Base-by-base conservation (phyloP, 2,113 vertebrate species). In the Albula glossodonta region DNA sequence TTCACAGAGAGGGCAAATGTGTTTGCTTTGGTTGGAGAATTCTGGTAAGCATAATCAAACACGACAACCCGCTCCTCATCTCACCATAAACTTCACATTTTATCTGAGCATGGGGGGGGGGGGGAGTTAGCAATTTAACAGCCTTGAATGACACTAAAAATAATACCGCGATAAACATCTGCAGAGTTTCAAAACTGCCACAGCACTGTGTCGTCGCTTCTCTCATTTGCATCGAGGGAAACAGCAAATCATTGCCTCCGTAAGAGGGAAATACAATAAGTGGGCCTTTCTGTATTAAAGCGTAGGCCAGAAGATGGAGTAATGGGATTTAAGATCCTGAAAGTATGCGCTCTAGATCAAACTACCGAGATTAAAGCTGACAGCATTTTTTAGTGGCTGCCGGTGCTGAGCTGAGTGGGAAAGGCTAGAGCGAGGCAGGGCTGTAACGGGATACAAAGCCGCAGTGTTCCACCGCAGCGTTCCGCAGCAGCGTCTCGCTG, bases 321-420 rank as follows among this genome's bases (percentile, higher is more conserved):
- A 79, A 83, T 78, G 19, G 8, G 56, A 79, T 85, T 78, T 51
- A 60, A 74, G 52, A 78, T 56, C 84, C 80, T 19, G n/a, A 84
- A 87, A 52, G 60, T 84, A 84, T 66, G 66, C 87, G 57, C 74
- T 82, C 70, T 25, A 85, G 66, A 90, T 88, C 41, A 81, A 81
- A 74, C 49, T 79, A 66, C 78, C 78, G 84, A 88, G 84, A 90
- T 86, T 84, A 89, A 60, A 81, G 9, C 12, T 81, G 74, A 66
- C 66, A 80, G 81, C 41, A 25, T 5, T 80, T 70, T 78, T 12
- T 9, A 5, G 83, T 83, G 52, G 3, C 53, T 50, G 51, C 83
- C 74, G 53, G 11, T 53, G 80, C 5, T 12, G 50, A 85, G 78
- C 48, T 5, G 50, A 13, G 22, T 53, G 60, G 66, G 48, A 53